Conservation (phyloP, 2,113 vertebrate genomes). For the Apus apus region DNA sequence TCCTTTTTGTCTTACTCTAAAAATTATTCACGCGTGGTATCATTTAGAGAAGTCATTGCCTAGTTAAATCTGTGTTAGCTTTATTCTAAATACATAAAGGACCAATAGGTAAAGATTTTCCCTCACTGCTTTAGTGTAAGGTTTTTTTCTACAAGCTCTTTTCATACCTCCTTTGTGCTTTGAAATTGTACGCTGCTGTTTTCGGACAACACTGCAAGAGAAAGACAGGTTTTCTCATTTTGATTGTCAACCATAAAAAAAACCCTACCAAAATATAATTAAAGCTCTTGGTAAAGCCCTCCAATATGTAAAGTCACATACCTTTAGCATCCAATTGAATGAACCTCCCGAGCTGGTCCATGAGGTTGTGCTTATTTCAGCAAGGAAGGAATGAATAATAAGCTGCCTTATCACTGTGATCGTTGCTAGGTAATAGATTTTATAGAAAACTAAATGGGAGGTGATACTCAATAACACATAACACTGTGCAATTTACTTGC, state of each 20-base stretch:
- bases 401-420: not conserved
- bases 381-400: not conserved
- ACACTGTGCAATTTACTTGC: conserved; percentile 61
- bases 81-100: not conserved
- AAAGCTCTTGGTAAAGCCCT: not conserved
- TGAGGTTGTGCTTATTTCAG: conserved; percentile 10
- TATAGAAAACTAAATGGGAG: conserved; percentile 70
- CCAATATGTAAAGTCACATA: conserved; percentile 14
- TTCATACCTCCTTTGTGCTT: not conserved
- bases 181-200: not conserved
- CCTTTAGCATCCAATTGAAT: conserved; percentile 28
- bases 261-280: not conserved
- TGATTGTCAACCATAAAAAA: not conserved
- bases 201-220: not conserved
- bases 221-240: not conserved
- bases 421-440: conserved; percentile 58
- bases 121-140: not conserved
- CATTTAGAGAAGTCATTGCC: not conserved
- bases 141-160: not conserved
- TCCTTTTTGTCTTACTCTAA: not conserved
- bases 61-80: not conserved
- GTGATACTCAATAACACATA: conserved; percentile 15
- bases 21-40: not conserved
- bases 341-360: conserved; percentile 64
- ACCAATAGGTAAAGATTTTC: not conserved